Evolutionary conservation across 2,113 vertebrate species (phyloP), one percentile per base, ranked within the genome.

Genomic region (Seriola quinqueradiata): DNA sequence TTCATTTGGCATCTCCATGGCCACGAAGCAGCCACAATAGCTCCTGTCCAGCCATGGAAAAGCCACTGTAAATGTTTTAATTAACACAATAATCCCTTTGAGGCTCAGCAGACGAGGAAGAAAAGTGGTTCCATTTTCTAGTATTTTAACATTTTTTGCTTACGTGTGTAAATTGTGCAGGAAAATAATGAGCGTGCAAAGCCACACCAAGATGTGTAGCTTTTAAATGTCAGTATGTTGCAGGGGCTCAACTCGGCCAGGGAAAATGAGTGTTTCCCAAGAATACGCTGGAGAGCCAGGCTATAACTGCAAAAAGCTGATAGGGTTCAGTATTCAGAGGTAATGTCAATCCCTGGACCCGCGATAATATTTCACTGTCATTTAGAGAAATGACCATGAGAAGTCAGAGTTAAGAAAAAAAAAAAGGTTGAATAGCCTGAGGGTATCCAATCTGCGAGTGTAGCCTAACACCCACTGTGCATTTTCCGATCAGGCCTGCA

Each of bases 181-280:
- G 17, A 54, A 82, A 83, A 70, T 85, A 88, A 89, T 87, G 74
- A 87, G 70, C 14, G 8, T 57, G 8, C 44, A 77, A 73, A 77
- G 72, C 60, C 65, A 38, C 23, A 58, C 64, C 75, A 84, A 77
- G 70, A 83, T 78, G 73, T 81, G 82, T 81, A 83, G 82, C 76
- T 81, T 87, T 88, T 83, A 90, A 91, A 90, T 90, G 87, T 89
- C 89, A 90, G 36, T 28, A 8, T 78, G 81, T 89, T 87, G 75
- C 63, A 28, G 17, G 10, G 64, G 50, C 76, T 82, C 61, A 60
- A 19, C 63, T 63, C 44, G 52, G 74, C 36, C 17, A 4, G 65
- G 77, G 74, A 64, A 72, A 86, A 79, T 64, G 0, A 79, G 12
- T 38, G 40, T 79, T 86, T 81, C 58, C 40, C 32, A 25, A 64